Base-by-base conservation (phyloP, 2,797 vertebrate species). In the Naso thynnoides region DNA sequence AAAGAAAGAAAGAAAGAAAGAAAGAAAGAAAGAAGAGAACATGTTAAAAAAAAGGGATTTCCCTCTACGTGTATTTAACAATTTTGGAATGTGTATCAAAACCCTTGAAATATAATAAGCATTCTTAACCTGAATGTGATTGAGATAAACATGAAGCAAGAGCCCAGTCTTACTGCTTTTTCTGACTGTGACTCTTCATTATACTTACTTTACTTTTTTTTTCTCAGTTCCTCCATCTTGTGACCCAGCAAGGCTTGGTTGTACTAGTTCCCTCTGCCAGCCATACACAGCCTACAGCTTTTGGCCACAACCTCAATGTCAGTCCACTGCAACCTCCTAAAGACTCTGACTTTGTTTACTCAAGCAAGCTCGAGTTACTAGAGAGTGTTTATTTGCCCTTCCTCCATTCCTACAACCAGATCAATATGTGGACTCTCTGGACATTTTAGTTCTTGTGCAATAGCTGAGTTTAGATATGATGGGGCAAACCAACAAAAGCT, bases 311-410 rank as follows among this genome's bases (percentile, higher is more conserved):
- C 54, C 48, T 61, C 57, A 48, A 42, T 76, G 65, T 76, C 72
- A 53, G 21, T 63, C 45, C 56, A 42, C 44, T 72, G 47, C 52
- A 71, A 65, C 58, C 72, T 85, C 48, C 70, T 64, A 36, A 73
- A 71, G 44, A 81, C 62, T 59, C 45, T 41, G 31, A 45, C 45
- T 64, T 29, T 68, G 69, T 78, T 71, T 85, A 69, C 50, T 73
- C 50, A 75, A 72, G 66, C 63, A 54, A 66, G 60, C 62, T 47
- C 58, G 54, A 70, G 45, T 68, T 77, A 48, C n/a, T 1, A 8
- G 6, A 7, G 6, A 23, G 13, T 36, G 42, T 38, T 44, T 72
- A 52, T 77, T 61, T 70, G 24, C 33, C 41, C 50, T 16, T 44
- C 61, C 5, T 47, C 14, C 23, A 4, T 24, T 67, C 29, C 31